Percentiles rank a stretch among this genome's conserved stretches.
phyloP scores from a whole-genome alignment of 2,113 vertebrate genomes.

The Phylloscopus trochilus region DNA sequence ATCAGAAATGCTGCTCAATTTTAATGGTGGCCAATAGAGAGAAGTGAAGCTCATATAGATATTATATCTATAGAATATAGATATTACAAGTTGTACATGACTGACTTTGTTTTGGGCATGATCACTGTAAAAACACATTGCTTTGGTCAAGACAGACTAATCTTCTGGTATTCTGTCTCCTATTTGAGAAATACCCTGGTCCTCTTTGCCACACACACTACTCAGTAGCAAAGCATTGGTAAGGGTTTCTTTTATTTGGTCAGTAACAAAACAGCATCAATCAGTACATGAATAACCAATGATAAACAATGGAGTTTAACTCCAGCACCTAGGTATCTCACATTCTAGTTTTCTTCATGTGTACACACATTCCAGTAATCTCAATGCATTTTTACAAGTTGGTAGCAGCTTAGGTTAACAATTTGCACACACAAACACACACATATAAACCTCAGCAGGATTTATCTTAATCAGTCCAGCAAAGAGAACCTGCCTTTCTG shows the following conservation, averaged over 20 bases:
- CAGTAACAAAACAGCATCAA: slow-evolving; percentile 18
- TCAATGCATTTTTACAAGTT: not conserved
- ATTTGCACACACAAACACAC: not conserved
- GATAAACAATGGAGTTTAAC: not conserved
- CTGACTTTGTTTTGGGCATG: not conserved
- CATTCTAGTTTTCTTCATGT: not conserved
- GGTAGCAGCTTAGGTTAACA: not conserved
- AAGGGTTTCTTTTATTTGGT: slow-evolving; percentile 46
- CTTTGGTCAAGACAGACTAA: not conserved
- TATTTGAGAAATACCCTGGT: not conserved
- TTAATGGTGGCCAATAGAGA: not conserved
- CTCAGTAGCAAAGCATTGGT: not conserved
- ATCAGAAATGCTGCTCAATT: not conserved
- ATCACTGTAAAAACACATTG: not conserved
- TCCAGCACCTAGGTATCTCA: not conserved
- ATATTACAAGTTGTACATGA: not conserved
- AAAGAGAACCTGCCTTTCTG: not conserved
- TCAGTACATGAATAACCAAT: not conserved
- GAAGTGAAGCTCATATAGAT: not conserved
- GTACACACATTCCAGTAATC: not conserved
- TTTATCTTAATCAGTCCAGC: not conserved
- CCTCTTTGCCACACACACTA: not conserved
- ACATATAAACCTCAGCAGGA: not conserved
- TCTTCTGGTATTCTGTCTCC: not conserved
- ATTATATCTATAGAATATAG: rapidly evolving